These are phyloP conservation scores for Pangasianodon hypophthalmus DNA, from an alignment of 2,113 vertebrate species.

Conservation along the genomic window DNA sequence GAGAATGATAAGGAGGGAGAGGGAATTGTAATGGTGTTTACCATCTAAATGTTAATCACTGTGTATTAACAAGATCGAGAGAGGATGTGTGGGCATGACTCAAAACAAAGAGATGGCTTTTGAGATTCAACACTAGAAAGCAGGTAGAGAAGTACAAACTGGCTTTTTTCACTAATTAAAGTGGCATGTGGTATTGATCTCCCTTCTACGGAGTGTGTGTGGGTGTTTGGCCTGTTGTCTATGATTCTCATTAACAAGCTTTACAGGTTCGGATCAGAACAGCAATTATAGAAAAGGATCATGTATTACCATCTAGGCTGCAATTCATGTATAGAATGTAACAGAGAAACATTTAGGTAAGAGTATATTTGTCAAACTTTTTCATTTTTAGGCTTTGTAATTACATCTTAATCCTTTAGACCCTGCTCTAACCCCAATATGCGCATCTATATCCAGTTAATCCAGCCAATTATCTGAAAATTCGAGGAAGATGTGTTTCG, in stretches of 20 bases:
- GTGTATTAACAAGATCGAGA: slow-evolving; percentile 15
- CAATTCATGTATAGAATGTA: background rate
- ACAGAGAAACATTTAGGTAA: background rate
- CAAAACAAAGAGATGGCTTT: slow-evolving; percentile 16
- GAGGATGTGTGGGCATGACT: background rate
- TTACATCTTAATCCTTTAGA: background rate
- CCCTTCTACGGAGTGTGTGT: slow-evolving; percentile 17
- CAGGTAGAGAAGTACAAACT: slow-evolving; percentile 68
- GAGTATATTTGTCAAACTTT: background rate
- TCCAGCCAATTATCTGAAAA: slow-evolving; percentile 6
- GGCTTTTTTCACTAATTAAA: slow-evolving; percentile 63
- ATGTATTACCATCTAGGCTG: background rate
- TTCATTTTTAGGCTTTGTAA: background rate
- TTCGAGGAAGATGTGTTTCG: slow-evolving; percentile 1
- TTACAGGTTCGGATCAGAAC: slow-evolving; percentile 31
- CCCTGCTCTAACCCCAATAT: background rate
- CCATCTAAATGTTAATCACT: slow-evolving; percentile 30
- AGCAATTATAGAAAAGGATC: background rate
- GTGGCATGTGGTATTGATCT: slow-evolving; percentile 57
- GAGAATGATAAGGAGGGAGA: background rate
- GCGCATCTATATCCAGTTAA: background rate
- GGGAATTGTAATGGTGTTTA: slow-evolving; percentile 15
- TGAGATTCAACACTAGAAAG: slow-evolving; percentile 35
- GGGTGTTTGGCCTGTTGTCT: slow-evolving; percentile 51
- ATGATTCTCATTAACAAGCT: slow-evolving; percentile 62